Evolutionary conservation across 2,888 invertebrate genomes (phyloP).

Genomic region (Leucania comma): DNA sequence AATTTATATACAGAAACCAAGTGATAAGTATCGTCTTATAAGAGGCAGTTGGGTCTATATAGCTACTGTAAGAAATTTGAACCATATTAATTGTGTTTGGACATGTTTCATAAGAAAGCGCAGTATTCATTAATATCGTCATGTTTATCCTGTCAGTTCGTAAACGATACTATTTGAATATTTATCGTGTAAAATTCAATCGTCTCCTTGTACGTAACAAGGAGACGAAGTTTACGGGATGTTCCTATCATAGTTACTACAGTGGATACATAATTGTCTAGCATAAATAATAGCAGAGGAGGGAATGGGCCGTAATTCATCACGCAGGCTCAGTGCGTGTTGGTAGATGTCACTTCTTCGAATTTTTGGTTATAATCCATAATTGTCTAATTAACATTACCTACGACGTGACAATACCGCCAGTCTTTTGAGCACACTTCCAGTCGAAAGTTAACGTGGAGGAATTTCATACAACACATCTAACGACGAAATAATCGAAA

Average conservation of each 20-base stretch:
- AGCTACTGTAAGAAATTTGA: constrained; percentile 9
- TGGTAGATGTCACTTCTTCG: no score
- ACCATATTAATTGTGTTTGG: constrained; percentile 28
- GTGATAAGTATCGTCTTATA: no score
- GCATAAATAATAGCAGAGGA: background rate
- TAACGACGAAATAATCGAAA: background rate
- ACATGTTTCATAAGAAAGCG: constrained; percentile 19
- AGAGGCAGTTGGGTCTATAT: background rate
- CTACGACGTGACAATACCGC: no score
- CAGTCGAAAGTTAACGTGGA: background rate
- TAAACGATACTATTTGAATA: constrained; percentile 41
- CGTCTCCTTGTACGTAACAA: background rate
- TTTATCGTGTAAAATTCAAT: constrained; percentile 10
- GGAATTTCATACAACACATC: background rate
- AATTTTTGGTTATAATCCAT: no score
- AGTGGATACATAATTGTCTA: background rate
- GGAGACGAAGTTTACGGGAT: no score
- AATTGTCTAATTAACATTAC: no score
- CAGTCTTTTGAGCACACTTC: no score
- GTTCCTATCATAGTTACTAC: constrained; percentile 1
- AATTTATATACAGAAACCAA: no score
- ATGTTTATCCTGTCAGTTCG: constrained; percentile 31
- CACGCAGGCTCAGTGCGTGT: no score
- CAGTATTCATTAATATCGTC: constrained; percentile 39
- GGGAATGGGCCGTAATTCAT: no score